Conservation (phyloP, 2,113 vertebrate genomes). For the Puffinus mauretanicus region DNA sequence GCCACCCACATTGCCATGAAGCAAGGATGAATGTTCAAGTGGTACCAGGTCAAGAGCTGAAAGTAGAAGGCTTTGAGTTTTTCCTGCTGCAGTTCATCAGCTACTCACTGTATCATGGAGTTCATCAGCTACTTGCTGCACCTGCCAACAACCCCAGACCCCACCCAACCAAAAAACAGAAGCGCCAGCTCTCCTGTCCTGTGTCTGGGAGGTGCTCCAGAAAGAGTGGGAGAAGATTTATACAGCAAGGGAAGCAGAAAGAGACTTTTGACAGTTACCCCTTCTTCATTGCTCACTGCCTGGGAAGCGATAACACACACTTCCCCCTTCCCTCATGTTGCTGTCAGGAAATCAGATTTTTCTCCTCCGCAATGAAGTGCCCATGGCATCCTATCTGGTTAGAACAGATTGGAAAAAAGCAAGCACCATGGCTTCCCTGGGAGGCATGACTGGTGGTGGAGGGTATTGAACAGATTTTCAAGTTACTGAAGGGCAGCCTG, state of each 20-base stretch:
- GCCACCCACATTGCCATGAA: fast-evolving
- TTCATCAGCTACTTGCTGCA: background rate
- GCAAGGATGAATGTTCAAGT: background rate
- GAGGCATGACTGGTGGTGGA: background rate
- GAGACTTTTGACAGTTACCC: background rate
- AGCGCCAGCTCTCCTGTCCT: background rate
- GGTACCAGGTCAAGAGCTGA: background rate
- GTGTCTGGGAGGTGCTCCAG: background rate
- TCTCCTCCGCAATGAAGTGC: background rate
- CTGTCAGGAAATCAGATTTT: background rate
- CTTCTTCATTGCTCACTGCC: background rate
- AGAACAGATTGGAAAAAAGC: background rate
- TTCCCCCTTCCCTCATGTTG: background rate
- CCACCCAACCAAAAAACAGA: background rate
- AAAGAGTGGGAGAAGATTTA: background rate
- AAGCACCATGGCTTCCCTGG: background rate
- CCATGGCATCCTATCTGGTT: background rate
- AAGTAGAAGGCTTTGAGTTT: background rate
- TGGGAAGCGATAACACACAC: background rate
- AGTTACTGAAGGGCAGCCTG: background rate
- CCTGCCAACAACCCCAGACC: background rate
- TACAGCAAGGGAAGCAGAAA: background rate
- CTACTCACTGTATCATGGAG: background rate
- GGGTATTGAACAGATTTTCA: background rate
- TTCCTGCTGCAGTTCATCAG: background rate